Conservation (phyloP, 2,797 vertebrate species). For the Myioborus melanocephalus region DNA sequence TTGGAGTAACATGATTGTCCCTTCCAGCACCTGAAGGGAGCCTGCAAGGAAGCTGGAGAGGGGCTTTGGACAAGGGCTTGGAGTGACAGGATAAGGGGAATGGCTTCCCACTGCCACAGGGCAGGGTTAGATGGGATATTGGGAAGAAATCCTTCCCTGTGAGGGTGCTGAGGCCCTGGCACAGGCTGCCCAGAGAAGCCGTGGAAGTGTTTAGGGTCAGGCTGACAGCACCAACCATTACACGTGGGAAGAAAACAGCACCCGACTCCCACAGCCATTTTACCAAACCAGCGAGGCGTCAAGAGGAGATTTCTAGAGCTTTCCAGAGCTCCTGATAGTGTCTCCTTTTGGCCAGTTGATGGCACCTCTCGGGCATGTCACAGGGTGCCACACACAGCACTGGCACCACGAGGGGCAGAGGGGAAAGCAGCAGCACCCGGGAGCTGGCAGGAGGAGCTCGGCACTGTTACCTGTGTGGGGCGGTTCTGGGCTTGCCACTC, state of each 20-base stretch:
- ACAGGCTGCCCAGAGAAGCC: neutral
- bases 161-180: neutral
- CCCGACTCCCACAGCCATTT: neutral
- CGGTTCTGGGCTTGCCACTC: conserved; percentile 14
- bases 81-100: neutral
- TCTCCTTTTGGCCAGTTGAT: neutral
- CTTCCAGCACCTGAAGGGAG: neutral
- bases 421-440: neutral
- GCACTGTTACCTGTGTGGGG: neutral
- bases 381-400: rapidly evolving
- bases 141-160: neutral
- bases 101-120: neutral
- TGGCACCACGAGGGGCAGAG: neutral
- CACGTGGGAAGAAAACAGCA: neutral
- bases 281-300: neutral
- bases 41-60: no score
- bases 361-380: neutral
- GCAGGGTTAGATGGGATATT: neutral
- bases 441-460: neutral
- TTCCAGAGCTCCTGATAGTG: neutral
- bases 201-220: neutral
- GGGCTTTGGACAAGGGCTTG: neutral
- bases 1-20: neutral
- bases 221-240: neutral
- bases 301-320: neutral